A percentile compares a stretch with the other conserved stretches of the same genome.
These are phyloP conservation scores for Cephalophus harveyi DNA, from an alignment of 2,113 vertebrate species.

Conservation along the genomic window DNA sequence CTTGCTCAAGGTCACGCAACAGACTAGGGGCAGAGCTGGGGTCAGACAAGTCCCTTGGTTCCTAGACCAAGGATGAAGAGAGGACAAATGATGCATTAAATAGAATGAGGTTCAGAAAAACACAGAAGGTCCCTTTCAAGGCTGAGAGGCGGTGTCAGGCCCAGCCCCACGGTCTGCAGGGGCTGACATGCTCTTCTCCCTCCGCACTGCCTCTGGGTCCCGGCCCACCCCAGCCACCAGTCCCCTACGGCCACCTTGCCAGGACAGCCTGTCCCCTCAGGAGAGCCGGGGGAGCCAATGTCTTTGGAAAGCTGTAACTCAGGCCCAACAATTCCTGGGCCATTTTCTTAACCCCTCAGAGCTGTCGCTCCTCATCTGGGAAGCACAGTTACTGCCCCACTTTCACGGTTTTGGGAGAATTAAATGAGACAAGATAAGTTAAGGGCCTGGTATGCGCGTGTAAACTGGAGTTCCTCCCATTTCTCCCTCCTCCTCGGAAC, in stretches of 20 bases:
- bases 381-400: neutral
- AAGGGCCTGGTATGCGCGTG: neutral
- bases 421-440: neutral
- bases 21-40: neutral
- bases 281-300: fast-evolving
- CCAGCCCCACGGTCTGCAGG: neutral
- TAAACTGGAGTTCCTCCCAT: no score
- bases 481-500: neutral
- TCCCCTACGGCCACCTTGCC: neutral
- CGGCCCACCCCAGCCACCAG: fast-evolving
- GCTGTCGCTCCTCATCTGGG: neutral
- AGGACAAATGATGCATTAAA: neutral
- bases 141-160: neutral
- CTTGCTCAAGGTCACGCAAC: neutral
- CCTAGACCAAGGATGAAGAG: neutral
- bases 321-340: neutral
- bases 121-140: neutral
- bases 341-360: neutral
- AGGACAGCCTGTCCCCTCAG: neutral
- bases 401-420: neutral
- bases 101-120: neutral
- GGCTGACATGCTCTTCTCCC: fast-evolving
- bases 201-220: neutral
- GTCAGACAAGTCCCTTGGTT: neutral
- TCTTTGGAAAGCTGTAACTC: neutral